Percentiles rank a stretch among this genome's conserved stretches.
Evolutionary conservation across 1,140 invertebrate species (phyloP).

Genomic region (Argopecten irradians): DNA sequence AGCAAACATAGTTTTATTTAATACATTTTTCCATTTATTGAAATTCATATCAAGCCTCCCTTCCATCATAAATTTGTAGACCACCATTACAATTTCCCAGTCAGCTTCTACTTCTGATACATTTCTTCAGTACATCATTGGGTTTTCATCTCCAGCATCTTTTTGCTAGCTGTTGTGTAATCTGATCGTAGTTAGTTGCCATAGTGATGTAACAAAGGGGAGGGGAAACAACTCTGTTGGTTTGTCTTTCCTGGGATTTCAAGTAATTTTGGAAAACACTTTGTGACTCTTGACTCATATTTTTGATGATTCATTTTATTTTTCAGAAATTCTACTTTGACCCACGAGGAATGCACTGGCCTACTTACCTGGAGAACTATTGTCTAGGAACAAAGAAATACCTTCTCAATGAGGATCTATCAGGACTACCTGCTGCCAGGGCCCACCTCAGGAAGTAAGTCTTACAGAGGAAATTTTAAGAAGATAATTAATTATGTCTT

Average conservation of each 20-base stretch:
- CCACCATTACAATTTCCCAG: too few relatives aligned
- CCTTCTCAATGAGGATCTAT: constrained; percentile 75
- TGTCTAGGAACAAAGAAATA: constrained; percentile 75
- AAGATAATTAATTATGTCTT: background rate
- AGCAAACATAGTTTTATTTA: too few relatives aligned
- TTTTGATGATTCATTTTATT: background rate
- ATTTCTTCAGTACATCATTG: too few relatives aligned
- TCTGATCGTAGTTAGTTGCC: too few relatives aligned
- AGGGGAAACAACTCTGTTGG: background rate
- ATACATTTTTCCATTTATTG: too few relatives aligned
- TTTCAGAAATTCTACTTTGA: constrained; percentile 74
- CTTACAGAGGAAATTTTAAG: background rate
- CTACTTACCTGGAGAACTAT: constrained; percentile 75
- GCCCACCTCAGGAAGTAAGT: constrained; percentile 73
- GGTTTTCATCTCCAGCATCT: too few relatives aligned
- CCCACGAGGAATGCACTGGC: constrained; percentile 74
- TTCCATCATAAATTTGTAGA: too few relatives aligned
- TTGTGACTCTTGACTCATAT: background rate
- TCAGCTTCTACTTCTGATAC: too few relatives aligned
- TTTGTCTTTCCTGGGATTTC: background rate
- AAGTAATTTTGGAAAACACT: background rate
- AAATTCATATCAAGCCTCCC: too few relatives aligned
- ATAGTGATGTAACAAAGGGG: background rate
- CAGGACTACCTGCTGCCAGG: constrained; percentile 71
- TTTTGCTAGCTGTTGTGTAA: too few relatives aligned